Conservation (phyloP, 2,888 invertebrate species). For the Hylaea fasciaria region DNA sequence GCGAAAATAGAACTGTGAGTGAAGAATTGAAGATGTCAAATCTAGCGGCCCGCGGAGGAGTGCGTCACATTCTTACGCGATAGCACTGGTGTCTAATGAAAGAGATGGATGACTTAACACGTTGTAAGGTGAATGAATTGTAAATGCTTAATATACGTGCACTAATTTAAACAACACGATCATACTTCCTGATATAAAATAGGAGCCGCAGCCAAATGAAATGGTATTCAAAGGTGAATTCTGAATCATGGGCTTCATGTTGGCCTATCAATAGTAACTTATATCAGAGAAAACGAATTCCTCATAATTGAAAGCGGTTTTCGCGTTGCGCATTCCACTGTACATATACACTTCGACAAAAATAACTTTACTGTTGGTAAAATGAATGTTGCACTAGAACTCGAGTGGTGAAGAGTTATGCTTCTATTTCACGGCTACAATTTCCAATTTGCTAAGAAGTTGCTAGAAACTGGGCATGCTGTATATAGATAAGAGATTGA, state of each 20-base stretch:
- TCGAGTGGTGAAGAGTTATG: conserved; percentile 27
- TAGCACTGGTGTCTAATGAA: conserved; percentile 52
- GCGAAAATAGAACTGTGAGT: conserved; percentile 53
- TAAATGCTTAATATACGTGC: conserved; percentile 55
- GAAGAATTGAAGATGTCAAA: conserved; percentile 40
- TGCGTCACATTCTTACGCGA: conserved; percentile 66
- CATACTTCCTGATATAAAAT: conserved; percentile 21
- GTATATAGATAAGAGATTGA: conserved; percentile 15
- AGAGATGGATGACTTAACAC: conserved; percentile 53
- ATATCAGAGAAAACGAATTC: conserved; percentile 25
- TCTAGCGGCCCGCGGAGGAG: conserved; percentile 59
- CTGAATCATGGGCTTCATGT: conserved; percentile 2
- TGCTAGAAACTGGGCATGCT: conserved; percentile 22
- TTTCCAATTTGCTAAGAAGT: conserved; percentile 32
- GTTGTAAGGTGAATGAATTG: conserved; percentile 69
- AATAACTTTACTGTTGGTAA: conserved; percentile 50
- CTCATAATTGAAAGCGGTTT: conserved; percentile 49
- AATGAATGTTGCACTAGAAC: conserved; percentile 29
- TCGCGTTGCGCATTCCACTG: conserved; percentile 48
- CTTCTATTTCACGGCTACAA: conserved; percentile 30
- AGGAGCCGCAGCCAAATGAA: conserved; percentile 15
- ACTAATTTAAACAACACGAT: conserved; percentile 43
- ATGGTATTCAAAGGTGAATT: conserved; percentile 3
- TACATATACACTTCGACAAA: conserved; percentile 50
- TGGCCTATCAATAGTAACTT: neutral